Conservation (phyloP, 2,113 vertebrate species). For the Tychaedon coryphoeus region DNA sequence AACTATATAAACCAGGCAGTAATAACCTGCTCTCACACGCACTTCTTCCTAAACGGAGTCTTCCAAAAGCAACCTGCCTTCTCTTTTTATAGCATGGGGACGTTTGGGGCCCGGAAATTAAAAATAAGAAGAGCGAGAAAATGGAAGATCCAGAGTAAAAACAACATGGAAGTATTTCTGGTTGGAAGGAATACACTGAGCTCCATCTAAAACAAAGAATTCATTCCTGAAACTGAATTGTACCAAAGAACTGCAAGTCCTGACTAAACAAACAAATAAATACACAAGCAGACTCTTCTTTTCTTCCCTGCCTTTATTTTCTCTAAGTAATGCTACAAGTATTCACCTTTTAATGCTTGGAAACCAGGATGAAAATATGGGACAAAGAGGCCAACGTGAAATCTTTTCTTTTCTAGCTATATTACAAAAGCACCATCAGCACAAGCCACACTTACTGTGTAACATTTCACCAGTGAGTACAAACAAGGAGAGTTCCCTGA, state of each 20-base stretch:
- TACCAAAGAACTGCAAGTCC: background rate
- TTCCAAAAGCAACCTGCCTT: background rate
- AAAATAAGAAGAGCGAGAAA: background rate
- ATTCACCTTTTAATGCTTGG: background rate
- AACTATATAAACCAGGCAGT: background rate
- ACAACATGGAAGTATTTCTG: background rate
- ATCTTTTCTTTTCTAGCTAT: background rate
- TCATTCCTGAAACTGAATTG: background rate
- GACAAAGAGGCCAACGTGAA: background rate
- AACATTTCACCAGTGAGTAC: background rate
- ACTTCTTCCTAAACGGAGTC: background rate
- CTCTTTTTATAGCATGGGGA: background rate
- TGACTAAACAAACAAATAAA: background rate
- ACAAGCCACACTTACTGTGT: background rate
- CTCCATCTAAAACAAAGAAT: background rate
- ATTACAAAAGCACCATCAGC: background rate
- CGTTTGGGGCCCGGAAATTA: background rate
- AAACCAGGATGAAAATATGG: background rate
- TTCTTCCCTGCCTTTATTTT: background rate
- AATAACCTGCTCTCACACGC: background rate
- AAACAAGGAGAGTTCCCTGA: background rate
- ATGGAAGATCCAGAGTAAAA: background rate
- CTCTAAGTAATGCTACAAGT: background rate
- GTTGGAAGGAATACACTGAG: background rate
- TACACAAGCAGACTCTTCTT: background rate